These are phyloP conservation scores for Pseudochirops corinnae DNA, from an alignment of 2,797 vertebrate species.

Conservation along the genomic window DNA sequence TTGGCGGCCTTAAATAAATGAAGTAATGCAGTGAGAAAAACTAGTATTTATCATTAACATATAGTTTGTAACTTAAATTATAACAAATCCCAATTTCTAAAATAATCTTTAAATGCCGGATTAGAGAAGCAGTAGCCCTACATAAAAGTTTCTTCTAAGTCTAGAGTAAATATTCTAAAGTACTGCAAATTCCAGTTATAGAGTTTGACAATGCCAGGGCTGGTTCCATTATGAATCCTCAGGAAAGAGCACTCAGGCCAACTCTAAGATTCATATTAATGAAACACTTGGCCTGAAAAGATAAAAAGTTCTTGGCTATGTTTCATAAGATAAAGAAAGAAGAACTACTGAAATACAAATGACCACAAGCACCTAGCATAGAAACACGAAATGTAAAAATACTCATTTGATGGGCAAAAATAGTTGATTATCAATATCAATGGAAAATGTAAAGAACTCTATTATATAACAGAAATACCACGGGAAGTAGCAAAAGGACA, in stretches of 20 bases:
- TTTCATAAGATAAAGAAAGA: not conserved
- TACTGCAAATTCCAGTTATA: not conserved
- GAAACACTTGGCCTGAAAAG: not conserved
- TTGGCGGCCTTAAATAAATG: not conserved
- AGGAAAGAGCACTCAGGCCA: not conserved
- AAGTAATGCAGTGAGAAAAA: not conserved
- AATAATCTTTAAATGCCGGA: not conserved
- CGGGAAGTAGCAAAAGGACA: not conserved
- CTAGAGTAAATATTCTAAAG: not conserved
- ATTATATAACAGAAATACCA: not conserved
- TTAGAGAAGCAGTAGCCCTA: not conserved
- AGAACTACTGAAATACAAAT: not conserved
- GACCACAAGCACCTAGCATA: not conserved
- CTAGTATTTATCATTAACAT: not conserved
- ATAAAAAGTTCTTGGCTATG: not conserved
- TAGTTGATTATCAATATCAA: not conserved
- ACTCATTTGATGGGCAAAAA: not conserved
- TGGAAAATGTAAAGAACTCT: not conserved
- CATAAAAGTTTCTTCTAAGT: not conserved
- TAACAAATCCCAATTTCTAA: conserved; percentile 7
- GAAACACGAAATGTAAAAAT: not conserved
- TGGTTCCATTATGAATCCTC: not conserved
- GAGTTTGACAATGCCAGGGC: not conserved
- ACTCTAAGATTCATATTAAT: not conserved
- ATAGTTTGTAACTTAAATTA: not conserved